Conservation (phyloP, 2,113 vertebrate species). For the Cricetomys ansorgei region DNA sequence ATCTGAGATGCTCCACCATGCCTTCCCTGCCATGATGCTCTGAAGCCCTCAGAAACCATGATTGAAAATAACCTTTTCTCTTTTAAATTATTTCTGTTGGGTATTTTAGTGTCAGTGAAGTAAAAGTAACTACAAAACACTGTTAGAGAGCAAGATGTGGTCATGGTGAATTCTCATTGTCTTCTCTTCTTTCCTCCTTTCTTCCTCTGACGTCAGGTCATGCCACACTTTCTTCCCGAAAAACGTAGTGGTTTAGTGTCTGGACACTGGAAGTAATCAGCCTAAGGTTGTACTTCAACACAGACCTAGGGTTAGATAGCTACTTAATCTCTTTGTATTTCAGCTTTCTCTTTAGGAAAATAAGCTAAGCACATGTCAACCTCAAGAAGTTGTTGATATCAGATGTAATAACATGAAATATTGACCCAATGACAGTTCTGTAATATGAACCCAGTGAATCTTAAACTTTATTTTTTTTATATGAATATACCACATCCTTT, state of each 20-base stretch:
- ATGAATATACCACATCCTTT: neutral
- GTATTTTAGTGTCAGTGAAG: neutral
- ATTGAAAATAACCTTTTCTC: neutral
- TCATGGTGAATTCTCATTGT: neutral
- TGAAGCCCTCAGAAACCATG: neutral
- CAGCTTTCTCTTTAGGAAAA: neutral
- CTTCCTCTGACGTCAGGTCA: neutral
- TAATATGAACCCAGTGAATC: neutral
- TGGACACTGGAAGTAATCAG: neutral
- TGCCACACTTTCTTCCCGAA: neutral
- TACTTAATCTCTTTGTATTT: neutral
- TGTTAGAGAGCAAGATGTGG: neutral
- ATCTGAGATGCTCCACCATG: neutral
- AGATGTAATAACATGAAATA: neutral
- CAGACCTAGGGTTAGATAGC: neutral
- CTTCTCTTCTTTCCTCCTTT: neutral
- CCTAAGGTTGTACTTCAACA: neutral
- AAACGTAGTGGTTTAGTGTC: neutral
- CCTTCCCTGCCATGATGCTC: neutral
- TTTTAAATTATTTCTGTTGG: neutral
- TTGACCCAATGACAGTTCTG: neutral
- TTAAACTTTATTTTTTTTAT: neutral
- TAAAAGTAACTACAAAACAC: neutral
- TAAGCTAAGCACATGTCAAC: neutral
- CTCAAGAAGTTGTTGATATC: neutral